Percentiles rank a stretch among this genome's conserved stretches.
Evolutionary conservation across 2,797 vertebrate genomes (phyloP).

Genomic region (Otolemur crassicaudatus): DNA sequence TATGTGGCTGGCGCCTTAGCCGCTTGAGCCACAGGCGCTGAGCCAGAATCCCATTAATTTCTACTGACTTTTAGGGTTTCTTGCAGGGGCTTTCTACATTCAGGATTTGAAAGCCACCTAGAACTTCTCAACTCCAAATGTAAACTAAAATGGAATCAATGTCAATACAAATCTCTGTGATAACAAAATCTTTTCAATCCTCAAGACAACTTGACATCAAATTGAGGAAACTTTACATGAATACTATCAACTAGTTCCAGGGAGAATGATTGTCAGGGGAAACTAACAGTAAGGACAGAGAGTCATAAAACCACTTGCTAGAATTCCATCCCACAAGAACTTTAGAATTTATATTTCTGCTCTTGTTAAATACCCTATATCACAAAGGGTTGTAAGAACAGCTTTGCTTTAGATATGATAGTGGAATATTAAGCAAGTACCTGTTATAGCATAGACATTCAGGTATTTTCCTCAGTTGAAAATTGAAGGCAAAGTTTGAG

Average conservation of each 20-base stretch:
- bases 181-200: conserved; percentile 16
- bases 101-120: neutral
- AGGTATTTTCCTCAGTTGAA: neutral
- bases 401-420: neutral
- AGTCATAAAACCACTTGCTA: neutral
- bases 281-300: neutral
- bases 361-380: neutral
- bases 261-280: neutral
- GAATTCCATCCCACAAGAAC: neutral
- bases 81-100: neutral
- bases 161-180: neutral
- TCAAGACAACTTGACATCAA: conserved; percentile 13
- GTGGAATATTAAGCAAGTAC: neutral
- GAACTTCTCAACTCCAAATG: conserved; percentile 17
- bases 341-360: neutral
- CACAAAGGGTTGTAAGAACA: neutral
- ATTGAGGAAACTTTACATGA: conserved; percentile 2
- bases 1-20: too few species aligned
- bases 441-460: neutral
- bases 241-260: neutral
- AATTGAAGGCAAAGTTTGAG: neutral
- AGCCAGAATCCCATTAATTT: neutral
- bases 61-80: neutral
- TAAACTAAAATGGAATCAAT: conserved; percentile 22
- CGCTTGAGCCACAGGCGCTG: too few species aligned